Evolutionary conservation across 1,140 invertebrate genomes (phyloP), one percentile per base, ranked within the genome.

Genomic region (Lasioglossum albipes): DNA sequence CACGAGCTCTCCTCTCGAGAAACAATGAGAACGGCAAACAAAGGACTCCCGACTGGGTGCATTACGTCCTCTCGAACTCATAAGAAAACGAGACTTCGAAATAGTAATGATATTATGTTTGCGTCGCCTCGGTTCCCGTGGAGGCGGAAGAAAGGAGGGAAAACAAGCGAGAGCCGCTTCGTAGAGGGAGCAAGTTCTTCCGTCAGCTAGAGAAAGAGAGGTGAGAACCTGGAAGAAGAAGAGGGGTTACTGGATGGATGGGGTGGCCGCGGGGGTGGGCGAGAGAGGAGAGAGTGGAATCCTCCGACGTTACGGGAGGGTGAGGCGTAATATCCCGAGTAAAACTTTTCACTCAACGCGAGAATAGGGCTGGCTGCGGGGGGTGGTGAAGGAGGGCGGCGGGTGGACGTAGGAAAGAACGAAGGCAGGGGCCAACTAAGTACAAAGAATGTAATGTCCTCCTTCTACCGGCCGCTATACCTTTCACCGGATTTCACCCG

Each of bases 291-390:
- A 76, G 75, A 75, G 73, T 81, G 81, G 81, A 83, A 87, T 87
- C 85, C 75, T 87, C 61, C 64, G 73, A 79, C 76, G 76, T 81
- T 72, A 77, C 65, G 79, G 83, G 80, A 89, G 89, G 88, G 84
- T 85, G 89, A 90, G 90, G 83, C 87, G 91, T 92, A 93, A 92
- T 93, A 92, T 92, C 91, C 91, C 89, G 86, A 92, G 91, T 92
- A 93, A 91, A 93, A 92, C 91, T 92, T 93, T 93, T 92, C 91
- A 92, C 91, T 92, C 91, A 93, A 92, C 91, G 90, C 89, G 90
- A 90, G 89, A 90, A 92, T 87, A 86, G 84, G 85, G 86, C 74
- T 75, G 82, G 70, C 54, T 81, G 69, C 70, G 71, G 65, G 76
- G 83, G 79, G 66, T 79, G 88, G 77, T 52, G 72, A 57, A 72